These are phyloP conservation scores for Parnassius orleans DNA, from an alignment of 2,888 invertebrate species.

Conservation along the genomic window DNA sequence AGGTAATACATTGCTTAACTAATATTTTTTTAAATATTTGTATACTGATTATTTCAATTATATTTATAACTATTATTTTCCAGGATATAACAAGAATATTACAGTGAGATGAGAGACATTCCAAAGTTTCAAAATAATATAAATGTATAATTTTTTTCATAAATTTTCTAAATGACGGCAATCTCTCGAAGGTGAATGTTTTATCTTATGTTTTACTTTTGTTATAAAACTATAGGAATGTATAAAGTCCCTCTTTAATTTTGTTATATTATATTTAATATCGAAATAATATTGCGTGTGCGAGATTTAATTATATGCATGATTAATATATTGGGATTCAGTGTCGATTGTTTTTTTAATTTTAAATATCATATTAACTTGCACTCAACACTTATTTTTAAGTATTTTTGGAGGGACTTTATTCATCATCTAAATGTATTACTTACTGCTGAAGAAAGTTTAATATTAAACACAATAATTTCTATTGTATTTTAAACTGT, in stretches of 20 bases:
- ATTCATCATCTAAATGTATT: constrained; percentile 1
- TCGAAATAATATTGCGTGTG: neutral
- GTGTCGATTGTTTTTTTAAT: neutral
- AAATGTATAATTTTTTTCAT: constrained; percentile 34
- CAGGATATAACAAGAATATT: constrained; percentile 72
- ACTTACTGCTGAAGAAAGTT: constrained; percentile 1
- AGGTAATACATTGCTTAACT: no score
- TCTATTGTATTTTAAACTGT: constrained; percentile 22
- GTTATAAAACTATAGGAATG: constrained; percentile 8
- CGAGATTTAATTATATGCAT: neutral
- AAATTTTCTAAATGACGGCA: constrained; percentile 60
- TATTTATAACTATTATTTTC: constrained; percentile 30
- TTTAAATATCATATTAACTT: neutral
- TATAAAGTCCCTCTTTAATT: constrained; percentile 6
- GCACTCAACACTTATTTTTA: neutral
- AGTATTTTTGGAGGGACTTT: constrained; percentile 13
- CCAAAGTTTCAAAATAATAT: constrained; percentile 54
- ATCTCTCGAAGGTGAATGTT: constrained; percentile 57
- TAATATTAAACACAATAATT: constrained; percentile 1
- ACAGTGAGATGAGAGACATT: constrained; percentile 71
- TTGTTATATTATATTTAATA: constrained; percentile 20
- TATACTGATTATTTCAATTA: no score
- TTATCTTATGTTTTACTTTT: constrained; percentile 37
- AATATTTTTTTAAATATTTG: no score
- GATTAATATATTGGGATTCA: neutral